Base-by-base conservation (phyloP, 2,113 vertebrate genomes). In the Sinocyclocheilus anshuiensis region DNA sequence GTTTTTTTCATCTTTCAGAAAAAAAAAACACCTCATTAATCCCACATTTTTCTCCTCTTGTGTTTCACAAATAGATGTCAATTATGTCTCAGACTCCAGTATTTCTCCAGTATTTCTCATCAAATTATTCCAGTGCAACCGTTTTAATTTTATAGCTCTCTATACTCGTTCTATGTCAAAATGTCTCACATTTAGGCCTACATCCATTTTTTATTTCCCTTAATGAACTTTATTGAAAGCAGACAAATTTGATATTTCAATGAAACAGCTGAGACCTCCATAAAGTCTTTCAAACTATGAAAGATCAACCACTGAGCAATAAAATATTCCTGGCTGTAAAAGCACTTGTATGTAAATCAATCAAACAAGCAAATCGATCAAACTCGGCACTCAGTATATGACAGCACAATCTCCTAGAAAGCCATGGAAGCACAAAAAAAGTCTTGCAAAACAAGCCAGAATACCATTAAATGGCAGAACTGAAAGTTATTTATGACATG, bases 341-440 rank as follows among this genome's bases (percentile, higher is more conserved):
- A 36, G 53, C 53, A n/a, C 77, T 59, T 13, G 0, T n/a, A 59
- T 33, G 76, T 57, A 77, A 55, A 53, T 80, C 22, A 59, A 20
- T 55, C 50, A 36, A 85, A 85, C 76, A 65, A 2, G 61, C 65
- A 72, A 72, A 83, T 55, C 59, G 36, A 83, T 86, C 71, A 77
- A 77, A 50, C 53, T 69, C 33, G 39, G 59, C 42, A 67, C 39
- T 67, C 45, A 77, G 57, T 26, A 77, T 77, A 77, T 50, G 22
- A 69, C 63, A 57, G 33, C 20, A 36, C 10, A 71, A 82, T 83
- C 72, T 29, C 42, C 61, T 65, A 45, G 18, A 33, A 74, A 26
- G 6, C 69, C 12, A 42, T 13, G 29, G 39, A 86, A 76, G 69
- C 69, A 72, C 33, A 39, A 9, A 39, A 39, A 22, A 22, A 39